Evolutionary conservation across 2,797 vertebrate species (phyloP), one percentile per base, ranked within the genome.

Genomic region (Pseudomugil gertrudae): DNA sequence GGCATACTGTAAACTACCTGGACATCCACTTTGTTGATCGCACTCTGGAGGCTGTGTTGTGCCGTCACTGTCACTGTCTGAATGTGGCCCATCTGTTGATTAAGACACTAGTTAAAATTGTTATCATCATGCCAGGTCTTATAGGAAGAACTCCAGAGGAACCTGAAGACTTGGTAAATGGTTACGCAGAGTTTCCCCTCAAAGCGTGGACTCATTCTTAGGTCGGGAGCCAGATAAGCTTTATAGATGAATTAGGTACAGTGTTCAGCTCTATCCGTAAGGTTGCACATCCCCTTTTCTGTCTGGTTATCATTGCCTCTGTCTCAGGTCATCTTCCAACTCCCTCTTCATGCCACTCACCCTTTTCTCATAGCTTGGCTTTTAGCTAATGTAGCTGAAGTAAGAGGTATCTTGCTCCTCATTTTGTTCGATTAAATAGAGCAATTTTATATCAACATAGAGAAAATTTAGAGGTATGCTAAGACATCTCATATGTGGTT

Each of bases 101-200:
- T 57, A 66, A 66, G 62, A 64, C 36, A 64, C 51, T 55, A 30
- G 19, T 54, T 63, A 55, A 43, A 32, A 64, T 54, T 26, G 27
- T 26, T 29, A 40, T 32, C 21, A 54, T 63, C 51, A 40, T 43
- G 14, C 15, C 62, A 64, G 2, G 5, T 21, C 54, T 45, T 21
- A 11, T 45, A 32, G 29, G 47, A 13, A 15, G 14, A 38, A 38
- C 11, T 38, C 15, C 23, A 48, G 47, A 48, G 23, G 23, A 11
- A 13, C 23, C 21, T 24, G 21, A 13, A 48, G 21, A 48, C 43
- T 45, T 45, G n/a, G 9, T 5, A 45, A 21, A 21, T 21, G 8
- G 43, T 45, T 21, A 21, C n/a, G 2, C 38, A 9, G 5, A 13
- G n/a, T 45, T 45, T 45, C 2, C 7, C 9, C 43, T 45, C 3